A percentile compares a stretch with the other conserved stretches of the same genome.
phyloP scores from a whole-genome alignment of 37 sponge, comb jelly and placozoan species.

The Bolinopsis microptera region DNA sequence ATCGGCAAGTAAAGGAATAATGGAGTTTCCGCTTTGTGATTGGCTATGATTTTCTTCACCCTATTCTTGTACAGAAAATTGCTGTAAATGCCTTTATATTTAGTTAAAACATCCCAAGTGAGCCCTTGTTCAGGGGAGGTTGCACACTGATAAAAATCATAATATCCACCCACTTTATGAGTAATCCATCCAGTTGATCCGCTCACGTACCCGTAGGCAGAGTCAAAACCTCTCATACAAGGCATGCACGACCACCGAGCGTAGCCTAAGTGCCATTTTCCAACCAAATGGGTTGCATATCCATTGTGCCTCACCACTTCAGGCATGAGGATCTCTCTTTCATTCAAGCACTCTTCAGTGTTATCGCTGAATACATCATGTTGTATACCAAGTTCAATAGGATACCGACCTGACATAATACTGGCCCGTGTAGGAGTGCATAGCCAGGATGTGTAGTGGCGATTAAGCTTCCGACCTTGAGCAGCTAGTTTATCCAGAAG shows the following conservation, averaged over 20 bases:
- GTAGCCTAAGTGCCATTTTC: slow-evolving; percentile 14
- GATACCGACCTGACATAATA: slow-evolving; percentile 24
- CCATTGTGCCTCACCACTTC: background rate
- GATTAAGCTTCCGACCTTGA: background rate
- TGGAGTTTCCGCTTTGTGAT: background rate
- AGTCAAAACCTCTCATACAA: background rate
- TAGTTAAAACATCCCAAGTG: background rate
- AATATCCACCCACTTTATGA: background rate
- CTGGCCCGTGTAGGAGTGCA: background rate
- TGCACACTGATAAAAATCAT: slow-evolving; percentile 18
- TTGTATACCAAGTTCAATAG: background rate
- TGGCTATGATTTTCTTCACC: background rate
- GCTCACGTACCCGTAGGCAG: background rate
- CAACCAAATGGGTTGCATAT: background rate
- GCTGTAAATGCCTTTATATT: background rate
- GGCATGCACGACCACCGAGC: background rate
- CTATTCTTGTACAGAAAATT: background rate
- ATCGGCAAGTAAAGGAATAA: background rate
- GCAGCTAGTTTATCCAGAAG: background rate
- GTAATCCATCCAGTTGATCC: background rate
- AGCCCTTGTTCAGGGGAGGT: background rate
- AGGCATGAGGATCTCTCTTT: background rate
- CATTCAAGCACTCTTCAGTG: slow-evolving; percentile 27
- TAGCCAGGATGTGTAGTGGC: slow-evolving; percentile 26
- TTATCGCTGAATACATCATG: background rate